Percentiles rank a stretch among this genome's conserved stretches.
Conservation (phyloP, 2,797 vertebrate genomes). For the Siniperca obscura region DNA sequence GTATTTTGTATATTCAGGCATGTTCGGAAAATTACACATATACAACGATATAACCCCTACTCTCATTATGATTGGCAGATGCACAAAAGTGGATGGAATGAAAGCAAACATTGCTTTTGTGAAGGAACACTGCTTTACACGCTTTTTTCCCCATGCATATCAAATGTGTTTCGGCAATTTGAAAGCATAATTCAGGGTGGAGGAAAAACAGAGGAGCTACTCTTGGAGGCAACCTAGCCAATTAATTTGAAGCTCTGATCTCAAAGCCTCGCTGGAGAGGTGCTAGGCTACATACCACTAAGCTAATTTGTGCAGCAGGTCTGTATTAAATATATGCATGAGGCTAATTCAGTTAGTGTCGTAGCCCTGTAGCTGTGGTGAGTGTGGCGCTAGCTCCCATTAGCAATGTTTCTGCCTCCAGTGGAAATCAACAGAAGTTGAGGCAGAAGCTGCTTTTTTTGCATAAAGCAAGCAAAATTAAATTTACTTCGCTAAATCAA, state of each 20-base stretch:
- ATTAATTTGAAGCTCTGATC: constrained; percentile 85
- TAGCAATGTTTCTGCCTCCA: constrained; percentile 93
- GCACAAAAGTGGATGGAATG: constrained; percentile 55
- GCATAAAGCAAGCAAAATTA: constrained; percentile 99
- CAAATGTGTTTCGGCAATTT: constrained; percentile 77
- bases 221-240: constrained; percentile 80
- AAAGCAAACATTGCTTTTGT: constrained; percentile 68
- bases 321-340: constrained; percentile 97
- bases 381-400: constrained; percentile 92
- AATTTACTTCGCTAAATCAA: constrained; percentile 97
- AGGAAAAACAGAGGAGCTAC: constrained; percentile 71
- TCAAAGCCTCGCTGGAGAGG: constrained; percentile 80
- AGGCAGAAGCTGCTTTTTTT: constrained; percentile 90
- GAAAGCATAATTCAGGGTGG: constrained; percentile 76
- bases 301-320: constrained; percentile 86
- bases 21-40: constrained; percentile 38
- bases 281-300: constrained; percentile 82
- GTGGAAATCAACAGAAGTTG: constrained; percentile 95
- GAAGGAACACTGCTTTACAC: constrained; percentile 62
- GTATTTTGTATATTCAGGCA: constrained; percentile 17
- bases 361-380: constrained; percentile 77
- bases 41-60: constrained; percentile 10
- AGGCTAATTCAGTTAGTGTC: constrained; percentile 94
- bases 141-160: constrained; percentile 70
- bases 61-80: constrained; percentile 62